phyloP scores from a whole-genome alignment of 2,888 invertebrate genomes.

The Pseudococcus jackbeardsleyi region DNA sequence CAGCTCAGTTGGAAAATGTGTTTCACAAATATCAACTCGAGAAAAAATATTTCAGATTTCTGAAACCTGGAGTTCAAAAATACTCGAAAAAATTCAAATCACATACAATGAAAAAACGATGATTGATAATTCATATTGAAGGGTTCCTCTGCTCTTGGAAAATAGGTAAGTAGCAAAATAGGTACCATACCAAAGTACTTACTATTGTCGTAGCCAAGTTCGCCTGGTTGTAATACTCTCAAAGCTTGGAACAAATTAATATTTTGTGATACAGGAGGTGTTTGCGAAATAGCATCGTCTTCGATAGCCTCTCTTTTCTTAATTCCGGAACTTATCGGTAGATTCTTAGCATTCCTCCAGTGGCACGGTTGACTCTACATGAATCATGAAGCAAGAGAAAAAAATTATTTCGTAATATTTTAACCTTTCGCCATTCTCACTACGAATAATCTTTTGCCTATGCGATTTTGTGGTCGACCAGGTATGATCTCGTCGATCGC shows the following conservation, averaged over 20 bases:
- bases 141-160: too few species aligned
- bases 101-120: too few species aligned
- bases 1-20: too few species aligned
- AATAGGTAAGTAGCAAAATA: too few species aligned
- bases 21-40: too few species aligned
- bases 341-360: conserved; percentile 90
- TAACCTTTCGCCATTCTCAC: neutral
- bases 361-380: conserved; percentile 90
- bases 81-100: too few species aligned
- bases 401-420: conserved; percentile 21
- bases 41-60: too few species aligned
- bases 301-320: conserved; percentile 78
- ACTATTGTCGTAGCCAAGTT: conserved; percentile 76
- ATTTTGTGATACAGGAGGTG: conserved; percentile 82
- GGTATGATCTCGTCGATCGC: neutral
- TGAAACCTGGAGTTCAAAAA: too few species aligned
- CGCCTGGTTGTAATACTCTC: conserved; percentile 88
- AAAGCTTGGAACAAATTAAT: conserved; percentile 91
- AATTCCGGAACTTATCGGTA: conserved; percentile 70
- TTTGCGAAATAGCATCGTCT: conserved; percentile 69
- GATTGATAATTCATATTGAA: too few species aligned
- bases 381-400: conserved; percentile 66
- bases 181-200: neutral
- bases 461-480: conserved; percentile 9
- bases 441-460: neutral